Evolutionary conservation across 2,113 vertebrate species (phyloP).

Genomic region (Misgurnus mizolepis): DNA sequence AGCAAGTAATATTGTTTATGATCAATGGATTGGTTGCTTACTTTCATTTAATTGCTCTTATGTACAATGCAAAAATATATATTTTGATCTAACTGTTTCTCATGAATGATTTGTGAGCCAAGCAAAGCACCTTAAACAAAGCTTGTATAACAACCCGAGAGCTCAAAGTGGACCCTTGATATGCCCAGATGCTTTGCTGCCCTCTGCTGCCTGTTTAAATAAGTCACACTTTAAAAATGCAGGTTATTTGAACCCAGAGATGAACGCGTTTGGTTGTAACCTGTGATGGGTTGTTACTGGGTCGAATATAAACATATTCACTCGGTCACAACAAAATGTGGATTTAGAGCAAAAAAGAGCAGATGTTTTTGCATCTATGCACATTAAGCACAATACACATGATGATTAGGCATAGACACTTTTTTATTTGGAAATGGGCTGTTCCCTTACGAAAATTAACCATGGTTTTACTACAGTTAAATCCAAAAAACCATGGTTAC

Average conservation of each 20-base stretch:
- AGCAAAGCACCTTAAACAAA: neutral
- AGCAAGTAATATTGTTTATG: neutral
- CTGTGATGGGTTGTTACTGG: too few species aligned
- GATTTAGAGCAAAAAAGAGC: neutral
- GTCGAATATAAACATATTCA: too few species aligned
- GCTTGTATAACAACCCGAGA: neutral
- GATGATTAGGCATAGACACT: too few species aligned
- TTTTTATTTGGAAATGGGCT: too few species aligned
- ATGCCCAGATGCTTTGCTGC: slow-evolving; percentile 22
- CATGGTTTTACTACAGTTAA: too few species aligned
- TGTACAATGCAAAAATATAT: neutral
- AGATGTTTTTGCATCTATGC: too few species aligned
- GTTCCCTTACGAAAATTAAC: too few species aligned
- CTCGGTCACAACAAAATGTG: neutral
- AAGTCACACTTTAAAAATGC: neutral
- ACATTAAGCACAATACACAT: too few species aligned
- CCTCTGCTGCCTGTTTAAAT: slow-evolving; percentile 35
- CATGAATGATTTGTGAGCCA: neutral
- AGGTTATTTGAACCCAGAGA: too few species aligned
- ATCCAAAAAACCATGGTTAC: too few species aligned
- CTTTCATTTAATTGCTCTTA: neutral
- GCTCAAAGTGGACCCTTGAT: neutral
- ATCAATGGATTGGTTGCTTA: neutral
- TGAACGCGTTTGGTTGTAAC: too few species aligned
- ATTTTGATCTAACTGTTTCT: neutral